Base-by-base conservation (phyloP, 2,113 vertebrate species). In the Trichomycterus rosablanca region DNA sequence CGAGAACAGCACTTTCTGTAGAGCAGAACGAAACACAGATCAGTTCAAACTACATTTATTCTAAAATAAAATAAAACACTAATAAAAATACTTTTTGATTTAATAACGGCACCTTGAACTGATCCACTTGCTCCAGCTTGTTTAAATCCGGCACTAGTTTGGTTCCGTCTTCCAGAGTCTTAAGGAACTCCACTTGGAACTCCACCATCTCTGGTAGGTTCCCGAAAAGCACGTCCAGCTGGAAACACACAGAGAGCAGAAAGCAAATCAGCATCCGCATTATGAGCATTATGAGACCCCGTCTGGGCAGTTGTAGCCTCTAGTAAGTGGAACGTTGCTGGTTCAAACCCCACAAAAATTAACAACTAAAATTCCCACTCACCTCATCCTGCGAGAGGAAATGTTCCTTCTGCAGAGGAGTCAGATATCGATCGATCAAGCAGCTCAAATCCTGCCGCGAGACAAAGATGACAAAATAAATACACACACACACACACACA, bases 331-430 rank as follows among this genome's bases (percentile, higher is more conserved):
- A n/a, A n/a, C n/a, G n/a, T n/a, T n/a, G n/a, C n/a, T n/a, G n/a
- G n/a, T n/a, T n/a, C n/a, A n/a, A n/a, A n/a, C n/a, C n/a, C n/a
- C n/a, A n/a, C 15, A n/a, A 14, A 57, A 10, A 1, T 24, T 35
- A 42, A 35, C 4, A 35, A 12, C 9, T 9, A 4, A 11, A 35
- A 2, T n/a, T n/a, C n/a, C n/a, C n/a, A 35, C 2, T 11, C 89
- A 98, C 96, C 92, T 98, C 96, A 81, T 98, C 95, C 63, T 93
- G 93, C 32, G 94, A 97, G 59, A 98, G 96, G 67, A 97, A 98
- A 1, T 86, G 92, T 79, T 98, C 94, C 62, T 94, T 94, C 49
- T 98, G 96, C 62, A 98, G 83, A 15, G 96, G 96, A 66, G 91
- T 93, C 78, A 98, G 85, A 76, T 97, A 98, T 80, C 92, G 85